Evolutionary conservation across 2,888 invertebrate species (phyloP).

Genomic region (Chromoteleia sp.): DNA sequence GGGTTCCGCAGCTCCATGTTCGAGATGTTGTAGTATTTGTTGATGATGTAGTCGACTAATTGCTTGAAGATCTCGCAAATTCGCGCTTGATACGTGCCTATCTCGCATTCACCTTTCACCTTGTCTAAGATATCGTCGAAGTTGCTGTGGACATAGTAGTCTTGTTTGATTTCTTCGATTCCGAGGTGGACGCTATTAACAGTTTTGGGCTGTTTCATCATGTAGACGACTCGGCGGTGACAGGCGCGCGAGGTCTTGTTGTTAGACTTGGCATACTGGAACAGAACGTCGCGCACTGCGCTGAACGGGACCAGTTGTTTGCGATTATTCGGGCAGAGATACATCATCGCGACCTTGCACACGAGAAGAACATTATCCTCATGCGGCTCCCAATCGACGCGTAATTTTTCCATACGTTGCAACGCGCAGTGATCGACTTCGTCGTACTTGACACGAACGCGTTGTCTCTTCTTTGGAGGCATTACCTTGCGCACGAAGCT

Average conservation of each 20-base stretch:
- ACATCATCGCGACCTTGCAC: constrained; percentile 88
- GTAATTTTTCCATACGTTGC: constrained; percentile 87
- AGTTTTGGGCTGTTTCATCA: constrained; percentile 87
- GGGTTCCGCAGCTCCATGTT: constrained; percentile 78
- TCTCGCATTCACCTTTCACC: constrained; percentile 78
- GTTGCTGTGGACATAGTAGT: constrained; percentile 85
- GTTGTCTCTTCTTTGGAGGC: constrained; percentile 75
- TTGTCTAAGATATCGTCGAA: constrained; percentile 83
- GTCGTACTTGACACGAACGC: constrained; percentile 85
- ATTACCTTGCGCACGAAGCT: constrained; percentile 79
- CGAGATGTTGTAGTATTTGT: constrained; percentile 81
- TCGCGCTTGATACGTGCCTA: constrained; percentile 75
- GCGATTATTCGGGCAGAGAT: constrained; percentile 84
- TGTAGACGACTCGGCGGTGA: constrained; percentile 87
- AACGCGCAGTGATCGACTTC: constrained; percentile 88
- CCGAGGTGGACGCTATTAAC: constrained; percentile 87
- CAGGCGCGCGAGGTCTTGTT: constrained; percentile 90
- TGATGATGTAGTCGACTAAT: constrained; percentile 80
- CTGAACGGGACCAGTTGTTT: constrained; percentile 84
- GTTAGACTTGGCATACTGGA: constrained; percentile 85
- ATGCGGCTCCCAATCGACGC: constrained; percentile 88
- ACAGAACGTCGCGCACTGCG: constrained; percentile 87
- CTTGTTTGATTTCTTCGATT: constrained; percentile 87
- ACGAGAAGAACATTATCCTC: constrained; percentile 90
- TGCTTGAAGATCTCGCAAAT: constrained; percentile 78